A percentile compares a stretch with the other conserved stretches of the same genome.
Evolutionary conservation across 2,888 invertebrate genomes (phyloP).

Genomic region (Nemurella pictetii): DNA sequence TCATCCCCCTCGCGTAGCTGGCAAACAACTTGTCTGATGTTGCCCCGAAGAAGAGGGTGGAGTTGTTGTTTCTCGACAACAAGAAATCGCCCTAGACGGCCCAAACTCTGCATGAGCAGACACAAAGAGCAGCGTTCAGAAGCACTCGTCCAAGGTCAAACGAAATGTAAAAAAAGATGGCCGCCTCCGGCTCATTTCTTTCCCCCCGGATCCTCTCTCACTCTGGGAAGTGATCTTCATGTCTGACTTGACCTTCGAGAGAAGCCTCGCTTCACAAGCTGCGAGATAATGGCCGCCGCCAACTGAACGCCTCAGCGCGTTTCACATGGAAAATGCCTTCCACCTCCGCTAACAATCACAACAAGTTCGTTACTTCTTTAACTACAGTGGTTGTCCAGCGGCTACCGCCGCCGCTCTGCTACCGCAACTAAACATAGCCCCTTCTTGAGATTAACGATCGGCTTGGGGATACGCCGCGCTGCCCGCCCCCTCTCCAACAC

Average conservation of each 20-base stretch:
- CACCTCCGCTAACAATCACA: not conserved
- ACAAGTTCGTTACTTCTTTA: conserved; percentile 21
- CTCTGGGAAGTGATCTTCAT: conserved; percentile 27
- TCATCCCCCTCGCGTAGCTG: not conserved
- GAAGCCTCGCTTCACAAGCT: not conserved
- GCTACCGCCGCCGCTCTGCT: not conserved
- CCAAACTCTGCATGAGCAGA: not conserved
- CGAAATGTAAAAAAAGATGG: not conserved
- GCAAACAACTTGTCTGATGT: not conserved
- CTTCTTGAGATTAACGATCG: not conserved
- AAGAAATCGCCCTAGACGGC: not conserved
- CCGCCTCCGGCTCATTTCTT: not conserved
- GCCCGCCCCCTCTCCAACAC: not conserved
- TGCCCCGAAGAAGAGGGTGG: not conserved
- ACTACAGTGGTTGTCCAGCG: not conserved
- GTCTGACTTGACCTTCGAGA: conserved; percentile 19
- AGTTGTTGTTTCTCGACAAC: conserved; percentile 2
- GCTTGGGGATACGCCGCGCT: not conserved
- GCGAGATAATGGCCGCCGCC: not conserved
- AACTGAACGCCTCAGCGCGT: conserved; percentile 3
- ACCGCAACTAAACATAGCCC: conserved; percentile 7
- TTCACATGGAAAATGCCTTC: conserved; percentile 4
- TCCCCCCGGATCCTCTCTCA: not conserved
- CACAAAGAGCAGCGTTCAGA: conserved; percentile 15
- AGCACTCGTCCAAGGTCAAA: conserved; percentile 10